Percentiles rank a stretch among this genome's conserved stretches.
Evolutionary conservation across 2,113 vertebrate species (phyloP).

Genomic region (Nyctibius bracteatus): DNA sequence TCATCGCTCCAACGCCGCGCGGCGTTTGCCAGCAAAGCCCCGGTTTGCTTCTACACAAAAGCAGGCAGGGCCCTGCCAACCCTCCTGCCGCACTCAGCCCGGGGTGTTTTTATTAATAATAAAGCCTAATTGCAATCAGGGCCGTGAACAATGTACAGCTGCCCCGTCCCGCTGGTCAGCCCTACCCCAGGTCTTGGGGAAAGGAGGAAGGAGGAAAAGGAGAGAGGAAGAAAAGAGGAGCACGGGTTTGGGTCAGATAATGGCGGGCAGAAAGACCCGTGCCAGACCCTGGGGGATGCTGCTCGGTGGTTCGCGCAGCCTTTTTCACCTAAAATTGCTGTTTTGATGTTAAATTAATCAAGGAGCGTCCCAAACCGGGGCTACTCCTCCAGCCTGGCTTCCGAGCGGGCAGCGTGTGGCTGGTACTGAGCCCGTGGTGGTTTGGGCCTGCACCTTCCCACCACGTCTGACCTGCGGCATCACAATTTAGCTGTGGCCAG

Average conservation of each 20-base stretch:
- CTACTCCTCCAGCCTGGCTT: background rate
- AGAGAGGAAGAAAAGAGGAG: background rate
- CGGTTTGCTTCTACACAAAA: background rate
- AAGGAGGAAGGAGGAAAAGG: background rate
- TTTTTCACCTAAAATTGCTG: background rate
- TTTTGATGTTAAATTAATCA: background rate
- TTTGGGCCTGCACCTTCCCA: background rate
- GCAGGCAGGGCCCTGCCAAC: background rate
- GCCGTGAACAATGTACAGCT: background rate
- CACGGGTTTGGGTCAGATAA: background rate
- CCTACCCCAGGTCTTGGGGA: background rate
- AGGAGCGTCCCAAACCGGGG: background rate
- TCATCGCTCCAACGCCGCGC: fast-evolving
- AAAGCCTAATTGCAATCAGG: background rate
- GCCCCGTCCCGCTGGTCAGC: fast-evolving
- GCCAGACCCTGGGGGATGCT: background rate
- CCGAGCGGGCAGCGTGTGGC: fast-evolving
- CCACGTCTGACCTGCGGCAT: fast-evolving
- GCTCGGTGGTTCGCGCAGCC: fast-evolving
- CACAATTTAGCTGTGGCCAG: fast-evolving
- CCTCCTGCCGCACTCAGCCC: background rate
- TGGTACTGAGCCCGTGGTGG: background rate
- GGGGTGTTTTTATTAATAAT: background rate
- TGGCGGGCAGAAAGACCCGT: background rate
- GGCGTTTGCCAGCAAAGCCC: background rate